Evolutionary conservation across 2,113 vertebrate genomes (phyloP).

Genomic region (Callospermophilus lateralis): DNA sequence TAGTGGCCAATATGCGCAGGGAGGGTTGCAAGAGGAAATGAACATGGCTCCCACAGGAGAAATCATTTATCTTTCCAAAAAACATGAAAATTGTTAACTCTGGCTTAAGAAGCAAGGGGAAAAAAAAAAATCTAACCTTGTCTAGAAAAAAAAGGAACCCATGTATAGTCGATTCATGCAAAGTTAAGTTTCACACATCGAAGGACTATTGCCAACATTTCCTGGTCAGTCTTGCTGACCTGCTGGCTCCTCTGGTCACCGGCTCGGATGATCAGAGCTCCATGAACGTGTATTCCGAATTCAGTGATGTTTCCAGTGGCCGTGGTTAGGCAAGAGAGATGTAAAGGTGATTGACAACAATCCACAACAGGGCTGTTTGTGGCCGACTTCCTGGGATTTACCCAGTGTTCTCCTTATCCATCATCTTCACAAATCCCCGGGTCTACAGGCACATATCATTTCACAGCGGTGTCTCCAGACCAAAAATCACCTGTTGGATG

Average conservation of each 20-base stretch:
- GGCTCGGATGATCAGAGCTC: not conserved
- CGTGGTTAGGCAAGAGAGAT: not conserved
- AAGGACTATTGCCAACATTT: not conserved
- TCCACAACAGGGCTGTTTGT: not conserved
- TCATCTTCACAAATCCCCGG: not conserved
- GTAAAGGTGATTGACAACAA: not conserved
- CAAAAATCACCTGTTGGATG: not conserved
- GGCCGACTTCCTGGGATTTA: not conserved
- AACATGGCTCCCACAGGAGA: not conserved
- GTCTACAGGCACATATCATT: not conserved
- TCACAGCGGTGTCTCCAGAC: not conserved
- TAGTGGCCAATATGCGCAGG: not conserved
- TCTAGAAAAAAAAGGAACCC: not conserved
- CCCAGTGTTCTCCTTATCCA: not conserved
- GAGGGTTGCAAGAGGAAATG: not conserved
- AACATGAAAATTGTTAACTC: not conserved
- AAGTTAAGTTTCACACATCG: not conserved
- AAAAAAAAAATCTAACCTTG: not conserved
- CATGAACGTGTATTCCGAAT: not conserved
- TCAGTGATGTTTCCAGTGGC: not conserved
- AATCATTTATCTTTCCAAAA: constrained; percentile 17
- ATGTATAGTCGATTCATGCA: not conserved
- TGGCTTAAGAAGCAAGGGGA: not conserved
- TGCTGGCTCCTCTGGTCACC: not conserved
- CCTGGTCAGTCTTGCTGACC: not conserved